A percentile compares a stretch with the other conserved stretches of the same genome.
Evolutionary conservation across 2,113 vertebrate species (phyloP).

Genomic region (Dissostichus mawsoni): DNA sequence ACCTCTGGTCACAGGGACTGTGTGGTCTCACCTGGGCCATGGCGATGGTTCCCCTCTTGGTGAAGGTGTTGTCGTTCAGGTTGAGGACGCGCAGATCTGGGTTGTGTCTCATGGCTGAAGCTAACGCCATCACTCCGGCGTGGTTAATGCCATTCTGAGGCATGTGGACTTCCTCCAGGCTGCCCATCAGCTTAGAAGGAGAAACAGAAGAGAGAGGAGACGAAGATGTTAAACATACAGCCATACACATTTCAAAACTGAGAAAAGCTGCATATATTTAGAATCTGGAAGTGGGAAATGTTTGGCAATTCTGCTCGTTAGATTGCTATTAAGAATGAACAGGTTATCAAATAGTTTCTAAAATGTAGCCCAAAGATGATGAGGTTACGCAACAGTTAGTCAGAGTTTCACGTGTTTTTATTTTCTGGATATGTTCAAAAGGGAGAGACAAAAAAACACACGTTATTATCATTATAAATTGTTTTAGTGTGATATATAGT

Average conservation of each 20-base stretch:
- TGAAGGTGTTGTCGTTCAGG: conserved; percentile 98
- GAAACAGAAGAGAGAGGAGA: conserved; percentile 8
- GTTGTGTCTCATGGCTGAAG: conserved; percentile 91
- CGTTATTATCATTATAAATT: no score
- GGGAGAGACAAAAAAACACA: no score
- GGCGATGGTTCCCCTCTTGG: conserved; percentile 92
- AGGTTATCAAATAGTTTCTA: background rate
- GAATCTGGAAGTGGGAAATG: background rate
- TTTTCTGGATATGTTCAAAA: no score
- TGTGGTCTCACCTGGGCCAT: conserved; percentile 89
- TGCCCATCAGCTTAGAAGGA: conserved; percentile 88
- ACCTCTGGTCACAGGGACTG: no score
- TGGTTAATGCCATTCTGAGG: conserved; percentile 98
- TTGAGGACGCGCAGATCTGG: conserved; percentile 91
- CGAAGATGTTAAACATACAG: background rate
- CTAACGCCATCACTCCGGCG: conserved; percentile 90
- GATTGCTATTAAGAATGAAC: background rate
- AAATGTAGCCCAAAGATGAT: background rate
- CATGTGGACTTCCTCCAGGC: conserved; percentile 96
- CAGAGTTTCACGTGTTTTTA: no score
- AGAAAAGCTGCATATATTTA: background rate
- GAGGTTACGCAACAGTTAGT: background rate
- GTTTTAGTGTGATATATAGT: no score
- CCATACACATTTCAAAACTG: no score
- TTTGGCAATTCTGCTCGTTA: background rate